A percentile compares a stretch with the other conserved stretches of the same genome.
These are phyloP conservation scores for Magallana nippona DNA, from an alignment of 2,888 invertebrate species.

Conservation along the genomic window DNA sequence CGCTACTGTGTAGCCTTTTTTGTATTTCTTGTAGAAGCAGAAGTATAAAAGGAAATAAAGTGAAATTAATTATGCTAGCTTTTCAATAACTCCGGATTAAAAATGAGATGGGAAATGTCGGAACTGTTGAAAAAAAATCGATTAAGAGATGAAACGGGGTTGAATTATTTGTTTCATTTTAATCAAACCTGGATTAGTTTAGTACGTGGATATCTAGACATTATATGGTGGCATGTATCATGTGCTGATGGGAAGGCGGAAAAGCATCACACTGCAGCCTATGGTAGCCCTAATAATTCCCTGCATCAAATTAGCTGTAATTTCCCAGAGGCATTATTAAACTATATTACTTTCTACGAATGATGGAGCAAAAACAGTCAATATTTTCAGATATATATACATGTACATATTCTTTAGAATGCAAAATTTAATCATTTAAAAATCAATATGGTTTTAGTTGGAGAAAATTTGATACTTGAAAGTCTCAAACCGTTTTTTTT, in stretches of 20 bases:
- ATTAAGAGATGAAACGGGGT: constrained; percentile 2
- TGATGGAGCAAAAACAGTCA: not conserved
- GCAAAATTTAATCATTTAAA: not conserved
- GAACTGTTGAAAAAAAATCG: constrained; percentile 5
- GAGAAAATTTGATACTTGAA: not conserved
- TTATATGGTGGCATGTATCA: not conserved
- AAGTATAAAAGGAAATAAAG: not conserved
- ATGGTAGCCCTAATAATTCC: not conserved
- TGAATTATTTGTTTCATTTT: constrained; percentile 29
- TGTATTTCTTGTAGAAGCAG: no score
- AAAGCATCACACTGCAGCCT: constrained; percentile 8
- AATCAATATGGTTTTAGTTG: not conserved
- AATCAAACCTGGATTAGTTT: constrained; percentile 26
- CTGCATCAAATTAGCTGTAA: constrained; percentile 26
- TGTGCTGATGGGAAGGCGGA: not conserved
- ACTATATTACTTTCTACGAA: constrained; percentile 24
- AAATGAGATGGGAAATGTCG: constrained; percentile 5
- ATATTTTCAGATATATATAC: not conserved
- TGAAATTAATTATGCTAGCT: not conserved
- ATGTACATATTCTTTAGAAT: not conserved
- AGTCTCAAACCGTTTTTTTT: not conserved
- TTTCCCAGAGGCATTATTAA: constrained; percentile 26
- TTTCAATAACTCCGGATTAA: constrained; percentile 6
- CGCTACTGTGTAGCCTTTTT: no score
- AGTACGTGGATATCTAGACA: not conserved